Evolutionary conservation across 2,113 vertebrate species (phyloP).

Genomic region (Sphaerodactylus townsendi): DNA sequence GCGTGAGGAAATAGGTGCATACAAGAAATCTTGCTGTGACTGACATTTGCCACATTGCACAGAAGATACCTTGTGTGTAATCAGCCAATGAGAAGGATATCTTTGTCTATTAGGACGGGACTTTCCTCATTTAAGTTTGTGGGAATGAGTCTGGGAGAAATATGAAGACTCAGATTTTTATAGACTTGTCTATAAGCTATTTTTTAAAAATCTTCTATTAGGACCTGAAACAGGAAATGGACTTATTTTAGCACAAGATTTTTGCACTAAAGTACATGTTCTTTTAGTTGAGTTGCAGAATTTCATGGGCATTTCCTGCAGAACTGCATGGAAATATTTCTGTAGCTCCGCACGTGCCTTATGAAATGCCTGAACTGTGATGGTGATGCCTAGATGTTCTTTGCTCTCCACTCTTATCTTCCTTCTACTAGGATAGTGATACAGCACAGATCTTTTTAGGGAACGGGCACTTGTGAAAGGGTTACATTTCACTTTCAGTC

Average conservation of each 20-base stretch:
- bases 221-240: slow-evolving; percentile 63
- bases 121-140: slow-evolving; percentile 18
- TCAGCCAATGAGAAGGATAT: neutral
- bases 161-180: slow-evolving; percentile 41
- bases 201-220: slow-evolving; percentile 31
- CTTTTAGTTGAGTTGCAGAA: slow-evolving; percentile 52
- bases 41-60: too few relatives aligned
- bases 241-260: slow-evolving; percentile 47
- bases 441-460: neutral
- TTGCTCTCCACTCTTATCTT: neutral
- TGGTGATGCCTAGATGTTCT: neutral
- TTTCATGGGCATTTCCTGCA: slow-evolving; percentile 46
- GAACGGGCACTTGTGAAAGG: neutral
- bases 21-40: too few relatives aligned
- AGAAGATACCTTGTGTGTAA: too few relatives aligned
- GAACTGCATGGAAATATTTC: slow-evolving; percentile 52
- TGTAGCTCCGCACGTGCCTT: slow-evolving; percentile 40
- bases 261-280: slow-evolving; percentile 49
- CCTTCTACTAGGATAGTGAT: neutral
- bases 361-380: neutral
- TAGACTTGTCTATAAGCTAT: slow-evolving; percentile 45
- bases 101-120: neutral
- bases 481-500: neutral
- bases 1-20: too few relatives aligned
- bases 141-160: slow-evolving; percentile 32